These are phyloP conservation scores for Marisa cornuarietis DNA, from an alignment of 1,140 invertebrate genomes.

Conservation along the genomic window DNA sequence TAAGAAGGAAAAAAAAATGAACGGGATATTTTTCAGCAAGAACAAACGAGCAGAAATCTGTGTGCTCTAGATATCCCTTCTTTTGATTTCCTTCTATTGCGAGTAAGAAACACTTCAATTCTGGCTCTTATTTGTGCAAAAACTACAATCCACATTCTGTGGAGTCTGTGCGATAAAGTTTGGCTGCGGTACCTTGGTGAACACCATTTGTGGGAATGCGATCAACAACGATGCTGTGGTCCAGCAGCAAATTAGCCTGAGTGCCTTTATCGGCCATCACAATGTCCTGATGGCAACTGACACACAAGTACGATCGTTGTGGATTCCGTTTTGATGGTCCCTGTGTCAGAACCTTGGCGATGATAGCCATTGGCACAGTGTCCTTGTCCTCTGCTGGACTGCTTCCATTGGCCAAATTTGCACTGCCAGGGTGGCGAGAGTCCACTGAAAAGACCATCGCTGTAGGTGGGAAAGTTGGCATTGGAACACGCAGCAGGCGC, in stretches of 20 bases:
- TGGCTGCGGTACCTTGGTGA: conserved; percentile 11
- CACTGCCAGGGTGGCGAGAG: conserved; percentile 57
- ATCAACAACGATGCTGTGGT: conserved; percentile 21
- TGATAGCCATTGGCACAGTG: conserved; percentile 88
- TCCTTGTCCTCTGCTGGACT: conserved; percentile 66
- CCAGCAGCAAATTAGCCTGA: conserved; percentile 44
- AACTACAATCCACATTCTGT: background rate
- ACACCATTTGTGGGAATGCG: conserved; percentile 8
- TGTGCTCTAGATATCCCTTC: too few relatives aligned
- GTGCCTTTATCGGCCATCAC: conserved; percentile 52
- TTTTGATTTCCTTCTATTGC: too few relatives aligned
- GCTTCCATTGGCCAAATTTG: conserved; percentile 16
- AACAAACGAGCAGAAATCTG: too few relatives aligned
- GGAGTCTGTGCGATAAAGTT: conserved; percentile 15
- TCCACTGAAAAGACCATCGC: conserved; percentile 88
- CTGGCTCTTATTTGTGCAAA: too few relatives aligned
- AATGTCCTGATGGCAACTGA: conserved; percentile 52
- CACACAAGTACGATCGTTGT: conserved; percentile 56
- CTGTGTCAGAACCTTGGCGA: conserved; percentile 92
- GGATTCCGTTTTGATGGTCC: conserved; percentile 53
- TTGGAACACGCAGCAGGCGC: conserved; percentile 81
- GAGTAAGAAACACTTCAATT: too few relatives aligned
- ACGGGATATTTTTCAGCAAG: too few relatives aligned
- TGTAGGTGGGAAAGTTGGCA: conserved; percentile 86
- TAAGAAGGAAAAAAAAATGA: too few relatives aligned